A percentile compares a stretch with the other conserved stretches of the same genome.
Evolutionary conservation across 2,113 vertebrate species (phyloP).

Genomic region (Scopus umbretta): DNA sequence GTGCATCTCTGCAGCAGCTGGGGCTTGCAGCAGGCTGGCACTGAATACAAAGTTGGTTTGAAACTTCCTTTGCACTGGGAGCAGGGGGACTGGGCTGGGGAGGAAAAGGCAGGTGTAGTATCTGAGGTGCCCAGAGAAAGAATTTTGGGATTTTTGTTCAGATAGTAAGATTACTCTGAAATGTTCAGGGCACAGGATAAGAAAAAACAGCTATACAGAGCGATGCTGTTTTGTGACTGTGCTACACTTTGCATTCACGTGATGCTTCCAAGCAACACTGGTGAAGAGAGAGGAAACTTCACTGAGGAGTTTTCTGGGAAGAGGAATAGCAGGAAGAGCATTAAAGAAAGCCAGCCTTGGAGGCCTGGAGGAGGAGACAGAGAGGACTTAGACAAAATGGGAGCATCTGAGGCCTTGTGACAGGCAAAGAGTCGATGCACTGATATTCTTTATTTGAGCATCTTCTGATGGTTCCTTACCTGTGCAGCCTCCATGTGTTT

Average conservation of each 20-base stretch:
- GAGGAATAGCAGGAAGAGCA: neutral
- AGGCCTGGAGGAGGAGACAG: neutral
- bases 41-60: neutral
- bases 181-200: neutral
- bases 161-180: neutral
- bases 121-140: neutral
- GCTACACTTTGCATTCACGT: neutral
- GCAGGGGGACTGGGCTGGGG: neutral
- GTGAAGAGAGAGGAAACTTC: neutral
- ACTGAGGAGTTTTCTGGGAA: neutral
- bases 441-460: neutral
- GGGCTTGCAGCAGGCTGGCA: neutral
- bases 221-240: neutral
- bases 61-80: neutral
- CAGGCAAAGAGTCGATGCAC: fast-evolving
- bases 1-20: neutral
- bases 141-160: neutral
- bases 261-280: neutral
- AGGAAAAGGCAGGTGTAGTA: neutral
- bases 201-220: neutral
- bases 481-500: neutral
- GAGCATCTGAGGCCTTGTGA: neutral
- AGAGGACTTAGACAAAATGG: neutral
- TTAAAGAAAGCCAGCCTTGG: neutral
- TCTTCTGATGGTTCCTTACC: neutral